phyloP scores from a whole-genome alignment of 2,888 invertebrate species.

The Drosophila basisetae region DNA sequence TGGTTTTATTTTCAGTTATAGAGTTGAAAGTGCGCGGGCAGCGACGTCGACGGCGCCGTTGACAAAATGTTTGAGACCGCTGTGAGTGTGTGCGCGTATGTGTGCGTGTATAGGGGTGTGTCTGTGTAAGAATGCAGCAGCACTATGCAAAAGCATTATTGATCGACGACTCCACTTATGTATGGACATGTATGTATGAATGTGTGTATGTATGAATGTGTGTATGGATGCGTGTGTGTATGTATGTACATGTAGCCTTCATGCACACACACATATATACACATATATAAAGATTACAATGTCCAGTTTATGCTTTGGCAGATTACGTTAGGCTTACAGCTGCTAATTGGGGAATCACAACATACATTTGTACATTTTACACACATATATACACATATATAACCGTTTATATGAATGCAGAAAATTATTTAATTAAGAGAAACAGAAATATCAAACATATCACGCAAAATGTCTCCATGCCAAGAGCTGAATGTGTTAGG shows the following conservation, averaged over 20 bases:
- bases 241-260: neutral
- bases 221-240: no score
- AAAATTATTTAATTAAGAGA: neutral
- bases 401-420: neutral
- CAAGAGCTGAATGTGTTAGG: neutral
- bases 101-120: neutral
- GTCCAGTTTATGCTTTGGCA: neutral
- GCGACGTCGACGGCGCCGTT: slow-evolving; percentile 46
- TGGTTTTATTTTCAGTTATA: slow-evolving; percentile 70
- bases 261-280: neutral
- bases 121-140: slow-evolving; percentile 19
- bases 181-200: neutral
- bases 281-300: neutral
- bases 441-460: neutral
- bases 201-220: neutral
- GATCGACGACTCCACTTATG: slow-evolving; percentile 15
- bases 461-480: neutral
- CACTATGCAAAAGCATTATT: slow-evolving; percentile 36
- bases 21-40: slow-evolving; percentile 60
- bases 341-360: neutral
- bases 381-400: neutral
- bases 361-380: neutral
- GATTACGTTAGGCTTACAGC: neutral
- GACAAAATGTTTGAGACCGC: slow-evolving; percentile 52
- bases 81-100: slow-evolving; percentile 7